These are phyloP conservation scores for Neopelma chrysocephalum DNA, from an alignment of 2,797 vertebrate genomes.

Conservation along the genomic window DNA sequence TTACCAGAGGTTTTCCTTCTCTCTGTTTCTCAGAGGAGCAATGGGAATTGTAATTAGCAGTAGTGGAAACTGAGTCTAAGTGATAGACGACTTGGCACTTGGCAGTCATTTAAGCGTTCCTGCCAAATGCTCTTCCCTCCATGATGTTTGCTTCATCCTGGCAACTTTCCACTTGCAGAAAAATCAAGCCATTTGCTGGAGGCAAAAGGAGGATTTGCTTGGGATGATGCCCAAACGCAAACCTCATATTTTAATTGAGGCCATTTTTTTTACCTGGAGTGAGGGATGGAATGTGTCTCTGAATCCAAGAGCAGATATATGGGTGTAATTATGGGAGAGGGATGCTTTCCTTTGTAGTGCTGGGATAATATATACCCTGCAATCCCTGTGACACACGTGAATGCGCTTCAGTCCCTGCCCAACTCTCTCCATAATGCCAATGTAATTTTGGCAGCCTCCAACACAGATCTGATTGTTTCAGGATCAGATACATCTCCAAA, in stretches of 20 bases:
- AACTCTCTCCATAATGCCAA: background rate
- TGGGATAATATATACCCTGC: background rate
- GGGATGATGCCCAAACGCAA: constrained; percentile 2
- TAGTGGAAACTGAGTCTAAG: constrained; percentile 22
- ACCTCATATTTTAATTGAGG: background rate
- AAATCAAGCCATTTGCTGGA: constrained; percentile 43
- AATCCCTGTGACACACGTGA: background rate
- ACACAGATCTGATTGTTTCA: constrained; percentile 2
- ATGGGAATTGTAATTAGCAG: constrained; percentile 51
- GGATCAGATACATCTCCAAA: background rate
- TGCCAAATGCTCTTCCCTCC: constrained; percentile 57
- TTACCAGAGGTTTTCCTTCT: constrained; percentile 1
- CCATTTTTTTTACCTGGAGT: constrained; percentile 21
- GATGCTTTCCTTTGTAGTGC: background rate
- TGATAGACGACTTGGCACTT: constrained; percentile 54
- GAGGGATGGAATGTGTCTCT: background rate
- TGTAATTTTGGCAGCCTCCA: background rate
- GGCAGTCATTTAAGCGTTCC: constrained; percentile 2
- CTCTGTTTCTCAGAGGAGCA: background rate
- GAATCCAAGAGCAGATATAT: background rate
- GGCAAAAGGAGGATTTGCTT: constrained; percentile 25
- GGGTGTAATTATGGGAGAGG: background rate
- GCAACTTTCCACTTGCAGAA: constrained; percentile 41
- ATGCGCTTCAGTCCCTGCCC: background rate
- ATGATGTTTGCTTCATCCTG: constrained; percentile 49